These are phyloP conservation scores for Anas platyrhynchos DNA, from an alignment of 2,113 vertebrate species.

Conservation along the genomic window DNA sequence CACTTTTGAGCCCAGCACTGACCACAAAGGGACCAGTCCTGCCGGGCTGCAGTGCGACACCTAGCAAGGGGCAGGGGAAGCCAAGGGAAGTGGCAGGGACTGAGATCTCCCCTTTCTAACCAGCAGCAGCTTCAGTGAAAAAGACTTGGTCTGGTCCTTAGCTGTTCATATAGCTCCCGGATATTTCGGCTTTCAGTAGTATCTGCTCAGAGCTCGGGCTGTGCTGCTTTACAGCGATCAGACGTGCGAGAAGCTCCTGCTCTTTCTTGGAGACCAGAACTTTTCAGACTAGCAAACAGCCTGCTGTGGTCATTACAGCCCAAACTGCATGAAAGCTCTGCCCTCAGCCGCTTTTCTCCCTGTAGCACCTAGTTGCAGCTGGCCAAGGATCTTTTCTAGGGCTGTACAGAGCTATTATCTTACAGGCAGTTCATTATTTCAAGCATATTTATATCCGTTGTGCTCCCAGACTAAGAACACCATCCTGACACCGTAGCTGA, in stretches of 20 bases:
- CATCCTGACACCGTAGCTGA: not conserved
- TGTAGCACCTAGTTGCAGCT: not conserved
- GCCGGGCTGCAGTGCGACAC: fast-evolving
- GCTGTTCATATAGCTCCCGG: not conserved
- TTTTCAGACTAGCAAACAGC: not conserved
- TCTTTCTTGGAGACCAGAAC: not conserved
- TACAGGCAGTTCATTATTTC: not conserved
- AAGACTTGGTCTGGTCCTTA: not conserved
- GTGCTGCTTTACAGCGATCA: not conserved
- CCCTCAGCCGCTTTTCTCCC: not conserved
- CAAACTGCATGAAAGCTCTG: not conserved
- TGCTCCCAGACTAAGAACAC: not conserved
- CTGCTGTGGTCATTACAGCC: not conserved
- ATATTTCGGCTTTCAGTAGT: not conserved
- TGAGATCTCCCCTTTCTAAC: not conserved
- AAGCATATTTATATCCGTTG: not conserved
- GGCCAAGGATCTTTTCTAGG: not conserved
- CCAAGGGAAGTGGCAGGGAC: fast-evolving
- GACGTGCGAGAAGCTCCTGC: not conserved
- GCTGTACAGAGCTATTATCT: not conserved
- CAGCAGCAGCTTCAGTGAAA: not conserved
- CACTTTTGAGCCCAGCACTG: not conserved
- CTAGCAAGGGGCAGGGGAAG: not conserved
- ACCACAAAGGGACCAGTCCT: not conserved
- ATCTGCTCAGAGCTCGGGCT: not conserved